Base-by-base conservation (phyloP, 2,888 invertebrate species). In the Pandemis cinnamomeana region DNA sequence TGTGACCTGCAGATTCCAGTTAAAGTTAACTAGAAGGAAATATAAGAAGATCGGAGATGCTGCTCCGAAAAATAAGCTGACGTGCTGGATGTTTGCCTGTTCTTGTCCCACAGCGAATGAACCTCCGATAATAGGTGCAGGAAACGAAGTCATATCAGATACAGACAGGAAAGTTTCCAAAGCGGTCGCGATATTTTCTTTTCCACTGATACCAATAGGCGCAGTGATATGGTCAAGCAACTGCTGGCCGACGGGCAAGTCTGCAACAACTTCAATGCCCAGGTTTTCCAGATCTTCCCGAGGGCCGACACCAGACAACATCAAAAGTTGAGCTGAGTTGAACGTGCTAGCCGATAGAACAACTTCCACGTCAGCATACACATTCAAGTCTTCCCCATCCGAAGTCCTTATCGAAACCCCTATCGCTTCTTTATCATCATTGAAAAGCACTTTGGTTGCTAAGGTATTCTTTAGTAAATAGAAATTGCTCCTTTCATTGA, bases 381-480 rank as follows among this genome's bases (percentile, higher is more conserved):
- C 41, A 36, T 71, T 73, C n/a, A 42, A 76, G 4, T 51, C 51
- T 27, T 75, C 20, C 0, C 71, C 74, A 36, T 73, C 61, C 60
- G 68, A 67, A 48, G 70, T 73, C 0, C 69, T 53, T 36, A 71
- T 76, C 61, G 67, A 61, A 5, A 80, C 81, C 13, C 81, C 80
- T 11, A 77, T 36, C 13, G 80, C 81, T 7, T 77, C 81, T 7
- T 77, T 78, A 4, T 75, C 48, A 8, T 76, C 67, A 60, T 78
- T 72, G 7, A 78, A 66, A 58, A 78, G 67, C 1, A 82, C 51
- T 77, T 79, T 82, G 11, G 78, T 79, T 0, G 75, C 80, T 42
- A 79, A 67, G 62, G 80, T 73, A 6, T 80, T 77, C 72, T 82
- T 82, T 0, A 80, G 67, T 4, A 82, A 55, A 48, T 77, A 72